These are phyloP conservation scores for Amiota minor DNA, from an alignment of 2,888 invertebrate species.

Conservation along the genomic window DNA sequence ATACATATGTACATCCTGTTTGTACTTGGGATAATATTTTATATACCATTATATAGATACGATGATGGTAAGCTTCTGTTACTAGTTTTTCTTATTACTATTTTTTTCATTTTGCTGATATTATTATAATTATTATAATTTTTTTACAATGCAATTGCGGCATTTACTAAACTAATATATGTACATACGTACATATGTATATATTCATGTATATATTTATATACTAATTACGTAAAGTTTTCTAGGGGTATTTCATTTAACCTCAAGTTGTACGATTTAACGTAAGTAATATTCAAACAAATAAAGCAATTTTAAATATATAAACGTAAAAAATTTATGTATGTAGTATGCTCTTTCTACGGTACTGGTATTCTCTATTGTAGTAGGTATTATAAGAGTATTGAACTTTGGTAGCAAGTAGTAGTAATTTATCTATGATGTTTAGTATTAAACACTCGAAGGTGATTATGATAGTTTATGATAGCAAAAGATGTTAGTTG, in stretches of 20 bases:
- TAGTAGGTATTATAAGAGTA: slow-evolving; percentile 3
- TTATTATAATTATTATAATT: not conserved
- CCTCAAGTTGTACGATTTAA: not conserved
- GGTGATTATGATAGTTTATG: slow-evolving; percentile 16
- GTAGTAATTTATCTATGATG: no score
- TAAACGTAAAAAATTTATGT: not conserved
- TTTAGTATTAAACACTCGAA: no score
- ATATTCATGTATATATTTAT: slow-evolving; percentile 20
- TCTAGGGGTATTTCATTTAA: no score
- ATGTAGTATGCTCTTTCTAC: no score
- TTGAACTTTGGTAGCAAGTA: no score
- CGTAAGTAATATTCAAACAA: slow-evolving; percentile 18
- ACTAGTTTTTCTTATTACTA: no score
- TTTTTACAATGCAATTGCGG: not conserved
- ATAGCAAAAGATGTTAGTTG: slow-evolving; percentile 33
- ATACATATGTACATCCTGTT: no score
- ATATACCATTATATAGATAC: no score
- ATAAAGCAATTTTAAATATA: not conserved
- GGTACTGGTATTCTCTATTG: not conserved
- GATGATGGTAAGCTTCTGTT: no score
- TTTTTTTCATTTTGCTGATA: not conserved
- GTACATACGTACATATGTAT: slow-evolving; percentile 9
- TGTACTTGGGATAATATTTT: no score
- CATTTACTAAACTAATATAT: slow-evolving; percentile 11
- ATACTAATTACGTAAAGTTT: no score